Evolutionary conservation across 2,113 vertebrate species (phyloP).

Genomic region (Myiozetetes cayanensis): DNA sequence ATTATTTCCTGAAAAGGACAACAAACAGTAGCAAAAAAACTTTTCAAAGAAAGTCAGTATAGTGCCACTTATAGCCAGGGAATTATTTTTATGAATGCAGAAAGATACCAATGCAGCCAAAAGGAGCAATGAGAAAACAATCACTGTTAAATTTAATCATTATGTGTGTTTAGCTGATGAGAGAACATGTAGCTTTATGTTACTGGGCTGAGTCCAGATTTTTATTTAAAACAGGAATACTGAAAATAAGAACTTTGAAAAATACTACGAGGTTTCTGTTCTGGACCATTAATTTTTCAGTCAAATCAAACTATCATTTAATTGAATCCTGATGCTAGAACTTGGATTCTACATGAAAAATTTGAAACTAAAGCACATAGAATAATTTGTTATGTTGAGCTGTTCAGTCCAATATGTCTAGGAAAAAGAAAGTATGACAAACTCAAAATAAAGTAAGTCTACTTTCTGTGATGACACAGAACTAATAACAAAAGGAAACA

Average conservation of each 20-base stretch:
- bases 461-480: slow-evolving; percentile 68
- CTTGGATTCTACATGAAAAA: slow-evolving; percentile 78
- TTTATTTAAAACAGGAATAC: slow-evolving; percentile 82
- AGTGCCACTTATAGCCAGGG: slow-evolving; percentile 26
- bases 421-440: slow-evolving; percentile 48
- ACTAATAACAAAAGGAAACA: slow-evolving; percentile 71
- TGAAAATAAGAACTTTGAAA: slow-evolving; percentile 63
- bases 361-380: slow-evolving; percentile 76
- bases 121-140: slow-evolving; percentile 45
- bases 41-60: neutral
- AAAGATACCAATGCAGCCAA: slow-evolving; percentile 60
- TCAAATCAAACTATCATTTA: slow-evolving; percentile 83
- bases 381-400: slow-evolving; percentile 80
- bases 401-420: slow-evolving; percentile 74
- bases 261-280: slow-evolving; percentile 75
- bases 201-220: slow-evolving; percentile 74
- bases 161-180: slow-evolving; percentile 55
- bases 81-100: slow-evolving; percentile 66
- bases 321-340: slow-evolving; percentile 84
- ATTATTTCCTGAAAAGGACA: slow-evolving; percentile 55
- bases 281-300: slow-evolving; percentile 82
- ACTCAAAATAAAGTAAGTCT: slow-evolving; percentile 63
- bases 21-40: slow-evolving; percentile 47
- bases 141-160: slow-evolving; percentile 65
- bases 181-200: slow-evolving; percentile 71